phyloP scores from a whole-genome alignment of 2,797 vertebrate species.

The Poeciliopsis infans region DNA sequence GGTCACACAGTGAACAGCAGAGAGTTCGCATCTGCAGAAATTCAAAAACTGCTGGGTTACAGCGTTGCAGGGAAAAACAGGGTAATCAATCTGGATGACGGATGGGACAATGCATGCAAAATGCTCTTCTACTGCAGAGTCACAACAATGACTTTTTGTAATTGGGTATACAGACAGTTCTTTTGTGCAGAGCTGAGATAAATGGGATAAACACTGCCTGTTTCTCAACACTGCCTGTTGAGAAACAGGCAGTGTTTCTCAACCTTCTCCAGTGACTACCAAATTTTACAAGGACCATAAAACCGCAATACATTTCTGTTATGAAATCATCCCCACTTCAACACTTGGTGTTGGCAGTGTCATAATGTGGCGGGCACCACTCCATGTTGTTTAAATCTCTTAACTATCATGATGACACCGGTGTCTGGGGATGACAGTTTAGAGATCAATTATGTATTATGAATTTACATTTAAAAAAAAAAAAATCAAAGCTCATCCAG shows the following conservation, averaged over 20 bases:
- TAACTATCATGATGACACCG: no score
- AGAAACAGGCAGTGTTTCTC: neutral
- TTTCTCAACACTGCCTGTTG: no score
- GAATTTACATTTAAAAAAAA: neutral
- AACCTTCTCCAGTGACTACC: neutral
- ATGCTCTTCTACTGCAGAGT: conserved; percentile 32
- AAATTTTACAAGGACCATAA: neutral
- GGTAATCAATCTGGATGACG: conserved; percentile 64
- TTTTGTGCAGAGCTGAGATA: conserved; percentile 16
- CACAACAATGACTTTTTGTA: conserved; percentile 41
- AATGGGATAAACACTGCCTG: no score
- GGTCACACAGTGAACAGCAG: conserved; percentile 49
- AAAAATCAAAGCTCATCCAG: neutral
- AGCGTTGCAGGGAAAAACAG: conserved; percentile 53
- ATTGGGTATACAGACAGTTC: conserved; percentile 23
- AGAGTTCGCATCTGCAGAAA: conserved; percentile 68
- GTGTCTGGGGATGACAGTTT: no score
- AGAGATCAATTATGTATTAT: neutral
- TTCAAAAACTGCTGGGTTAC: conserved; percentile 54
- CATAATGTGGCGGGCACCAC: neutral
- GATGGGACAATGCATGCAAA: conserved; percentile 41
- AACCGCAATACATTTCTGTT: neutral
- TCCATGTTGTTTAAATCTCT: neutral
- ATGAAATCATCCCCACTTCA: neutral
- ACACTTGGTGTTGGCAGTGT: neutral